phyloP scores from a whole-genome alignment of 2,888 invertebrate species.

The Sarcophaga subvicina region DNA sequence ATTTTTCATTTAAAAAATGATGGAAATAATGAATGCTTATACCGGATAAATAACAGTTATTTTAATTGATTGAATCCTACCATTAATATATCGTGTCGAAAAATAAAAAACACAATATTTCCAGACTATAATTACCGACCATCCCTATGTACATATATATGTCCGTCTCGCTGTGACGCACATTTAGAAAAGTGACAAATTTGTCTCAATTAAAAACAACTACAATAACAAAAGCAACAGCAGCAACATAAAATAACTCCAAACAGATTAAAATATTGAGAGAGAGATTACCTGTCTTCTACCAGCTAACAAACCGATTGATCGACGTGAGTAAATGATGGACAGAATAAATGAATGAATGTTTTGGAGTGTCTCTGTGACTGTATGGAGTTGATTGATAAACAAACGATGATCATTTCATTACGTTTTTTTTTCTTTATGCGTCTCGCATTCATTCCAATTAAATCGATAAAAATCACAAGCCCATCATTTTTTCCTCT shows the following conservation, averaged over 20 bases:
- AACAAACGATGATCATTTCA: conserved; percentile 18
- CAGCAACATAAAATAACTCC: background rate
- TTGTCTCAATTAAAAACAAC: conserved; percentile 61
- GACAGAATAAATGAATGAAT: conserved; percentile 61
- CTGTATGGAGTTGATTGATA: conserved; percentile 18
- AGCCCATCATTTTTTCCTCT: conserved; percentile 38
- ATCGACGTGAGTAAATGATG: conserved; percentile 45
- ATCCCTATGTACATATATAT: background rate
- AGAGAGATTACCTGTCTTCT: conserved; percentile 53
- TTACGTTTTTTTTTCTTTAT: conserved; percentile 34
- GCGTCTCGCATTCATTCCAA: conserved; percentile 60
- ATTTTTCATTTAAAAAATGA: too few relatives aligned
- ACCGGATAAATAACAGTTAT: too few relatives aligned
- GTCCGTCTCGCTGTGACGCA: conserved; percentile 14
- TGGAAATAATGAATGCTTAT: too few relatives aligned
- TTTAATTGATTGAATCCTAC: too few relatives aligned
- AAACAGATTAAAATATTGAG: conserved; percentile 36
- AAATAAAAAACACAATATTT: too few relatives aligned
- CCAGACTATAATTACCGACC: background rate
- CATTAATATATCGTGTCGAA: too few relatives aligned
- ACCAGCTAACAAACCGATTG: conserved; percentile 33
- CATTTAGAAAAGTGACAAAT: conserved; percentile 62
- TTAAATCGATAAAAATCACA: conserved; percentile 66
- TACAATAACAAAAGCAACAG: conserved; percentile 21
- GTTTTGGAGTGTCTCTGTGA: conserved; percentile 49